phyloP scores from a whole-genome alignment of 2,888 invertebrate genomes.

The Pandemis cinnamomeana region DNA sequence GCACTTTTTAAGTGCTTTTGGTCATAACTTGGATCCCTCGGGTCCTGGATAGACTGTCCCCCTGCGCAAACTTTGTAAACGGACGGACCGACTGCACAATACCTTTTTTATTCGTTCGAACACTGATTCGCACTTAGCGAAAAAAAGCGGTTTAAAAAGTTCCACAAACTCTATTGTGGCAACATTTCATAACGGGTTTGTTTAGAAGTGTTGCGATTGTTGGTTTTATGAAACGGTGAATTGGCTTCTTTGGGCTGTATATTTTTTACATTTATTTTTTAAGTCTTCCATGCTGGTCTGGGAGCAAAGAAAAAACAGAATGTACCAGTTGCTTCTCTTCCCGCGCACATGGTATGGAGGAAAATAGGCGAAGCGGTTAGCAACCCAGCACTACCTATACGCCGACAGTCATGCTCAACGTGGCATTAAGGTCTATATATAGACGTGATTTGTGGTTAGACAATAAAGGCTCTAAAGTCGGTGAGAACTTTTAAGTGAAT shows the following conservation, averaged over 20 bases:
- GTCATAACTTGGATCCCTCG: slow-evolving; percentile 14
- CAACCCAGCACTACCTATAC: too few species aligned
- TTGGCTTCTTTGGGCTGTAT: neutral
- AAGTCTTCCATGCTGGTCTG: too few species aligned
- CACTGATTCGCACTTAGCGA: slow-evolving; percentile 37
- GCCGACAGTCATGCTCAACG: too few species aligned
- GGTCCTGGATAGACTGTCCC: slow-evolving; percentile 17
- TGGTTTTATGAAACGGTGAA: neutral
- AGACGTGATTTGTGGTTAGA: too few species aligned
- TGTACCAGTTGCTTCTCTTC: too few species aligned
- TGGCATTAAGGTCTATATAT: too few species aligned
- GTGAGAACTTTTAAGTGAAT: too few species aligned
- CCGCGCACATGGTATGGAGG: too few species aligned
- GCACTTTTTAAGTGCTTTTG: slow-evolving; percentile 9
- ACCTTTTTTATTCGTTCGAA: slow-evolving; percentile 30
- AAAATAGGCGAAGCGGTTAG: too few species aligned
- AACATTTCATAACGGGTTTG: neutral
- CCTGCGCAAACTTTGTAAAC: slow-evolving; percentile 14
- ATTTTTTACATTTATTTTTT: too few species aligned
- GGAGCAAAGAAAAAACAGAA: too few species aligned
- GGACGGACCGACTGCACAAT: slow-evolving; percentile 26
- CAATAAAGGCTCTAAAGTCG: too few species aligned
- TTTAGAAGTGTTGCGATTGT: neutral
- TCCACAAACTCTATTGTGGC: slow-evolving; percentile 19
- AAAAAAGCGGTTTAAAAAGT: slow-evolving; percentile 33